These are phyloP conservation scores for Coendou prehensilis DNA, from an alignment of 2,797 vertebrate genomes.

Conservation along the genomic window DNA sequence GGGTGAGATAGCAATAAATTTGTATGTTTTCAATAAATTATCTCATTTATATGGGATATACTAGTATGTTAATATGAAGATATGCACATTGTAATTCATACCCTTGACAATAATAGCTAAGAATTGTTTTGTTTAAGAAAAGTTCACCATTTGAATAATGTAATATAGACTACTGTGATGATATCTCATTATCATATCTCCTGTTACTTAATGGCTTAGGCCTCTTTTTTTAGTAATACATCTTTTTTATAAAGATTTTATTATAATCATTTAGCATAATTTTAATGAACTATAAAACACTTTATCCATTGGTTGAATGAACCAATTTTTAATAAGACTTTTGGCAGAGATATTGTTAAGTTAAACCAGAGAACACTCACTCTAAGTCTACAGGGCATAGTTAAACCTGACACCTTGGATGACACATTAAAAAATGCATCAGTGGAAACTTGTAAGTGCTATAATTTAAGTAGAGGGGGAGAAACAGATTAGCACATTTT, in stretches of 20 bases:
- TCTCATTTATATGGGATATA: slow-evolving; percentile 62
- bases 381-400: slow-evolving; percentile 66
- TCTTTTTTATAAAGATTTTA: slow-evolving; percentile 76
- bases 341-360: slow-evolving; percentile 74
- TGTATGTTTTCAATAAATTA: slow-evolving; percentile 50
- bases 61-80: slow-evolving; percentile 17
- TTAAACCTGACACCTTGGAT: slow-evolving; percentile 72
- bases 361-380: slow-evolving; percentile 70
- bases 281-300: slow-evolving; percentile 75
- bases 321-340: slow-evolving; percentile 66
- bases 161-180: not conserved
- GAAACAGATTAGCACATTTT: slow-evolving; percentile 72
- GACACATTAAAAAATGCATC: slow-evolving; percentile 68
- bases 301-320: slow-evolving; percentile 74
- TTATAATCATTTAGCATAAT: slow-evolving; percentile 72
- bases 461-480: slow-evolving; percentile 68
- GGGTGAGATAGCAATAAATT: slow-evolving; percentile 31
- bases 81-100: slow-evolving; percentile 23
- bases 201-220: slow-evolving; percentile 55
- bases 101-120: slow-evolving; percentile 55
- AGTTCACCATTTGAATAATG: slow-evolving; percentile 60
- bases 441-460: slow-evolving; percentile 65
- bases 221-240: slow-evolving; percentile 59
- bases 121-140: slow-evolving; percentile 64
- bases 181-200: slow-evolving; percentile 29